A percentile compares a stretch with the other conserved stretches of the same genome.
phyloP scores from a whole-genome alignment of 2,888 invertebrate genomes.

The Apotomis turbidana region DNA sequence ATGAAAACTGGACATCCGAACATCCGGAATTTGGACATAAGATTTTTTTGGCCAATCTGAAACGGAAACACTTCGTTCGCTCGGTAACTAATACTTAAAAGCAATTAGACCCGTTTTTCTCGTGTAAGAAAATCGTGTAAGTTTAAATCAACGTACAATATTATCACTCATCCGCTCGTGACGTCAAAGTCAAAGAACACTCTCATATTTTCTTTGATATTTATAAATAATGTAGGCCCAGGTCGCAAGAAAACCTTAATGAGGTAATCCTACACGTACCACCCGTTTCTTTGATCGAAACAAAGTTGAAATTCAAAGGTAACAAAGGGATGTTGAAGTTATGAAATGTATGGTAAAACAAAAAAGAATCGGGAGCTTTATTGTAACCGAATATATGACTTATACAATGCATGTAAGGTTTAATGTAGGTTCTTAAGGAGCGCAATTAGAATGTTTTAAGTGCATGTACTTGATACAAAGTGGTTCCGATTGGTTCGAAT shows the following conservation, averaged over 20 bases:
- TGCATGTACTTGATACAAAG: constrained; percentile 4
- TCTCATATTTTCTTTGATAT: constrained; percentile 8
- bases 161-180: background rate
- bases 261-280: constrained; percentile 30
- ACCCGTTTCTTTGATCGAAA: constrained; percentile 28
- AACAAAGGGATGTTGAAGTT: constrained; percentile 26
- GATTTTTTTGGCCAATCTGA: too few species aligned
- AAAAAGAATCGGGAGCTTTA: background rate
- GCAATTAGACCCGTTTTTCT: background rate
- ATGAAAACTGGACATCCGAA: too few species aligned
- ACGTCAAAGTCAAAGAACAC: constrained; percentile 4
- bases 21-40: too few species aligned
- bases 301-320: constrained; percentile 35
- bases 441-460: constrained; percentile 12
- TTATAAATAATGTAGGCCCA: constrained; percentile 10
- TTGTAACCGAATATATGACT: background rate
- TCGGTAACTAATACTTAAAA: too few species aligned
- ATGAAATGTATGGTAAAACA: constrained; percentile 21
- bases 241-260: constrained; percentile 19
- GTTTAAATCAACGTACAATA: background rate
- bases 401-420: background rate
- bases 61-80: too few species aligned
- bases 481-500: constrained; percentile 23
- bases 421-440: background rate
- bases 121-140: background rate